A percentile compares a stretch with the other conserved stretches of the same genome.
Conservation (phyloP, 2,113 vertebrate genomes). For the Merops nubicus region DNA sequence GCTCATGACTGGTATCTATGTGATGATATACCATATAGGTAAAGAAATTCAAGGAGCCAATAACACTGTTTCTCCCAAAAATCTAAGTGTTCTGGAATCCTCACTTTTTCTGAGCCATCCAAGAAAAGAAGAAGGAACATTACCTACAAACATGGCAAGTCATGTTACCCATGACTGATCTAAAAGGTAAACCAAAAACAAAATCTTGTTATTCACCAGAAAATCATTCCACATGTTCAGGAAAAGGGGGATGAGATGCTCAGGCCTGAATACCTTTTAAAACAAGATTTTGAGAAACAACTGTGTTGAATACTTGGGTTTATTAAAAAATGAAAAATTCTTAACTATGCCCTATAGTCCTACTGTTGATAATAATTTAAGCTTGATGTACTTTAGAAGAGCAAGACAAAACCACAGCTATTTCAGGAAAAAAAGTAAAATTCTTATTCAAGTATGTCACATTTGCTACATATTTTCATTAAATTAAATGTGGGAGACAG, state of each 20-base stretch:
- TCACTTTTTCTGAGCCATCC: not conserved
- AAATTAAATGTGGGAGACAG: not conserved
- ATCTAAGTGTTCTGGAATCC: not conserved
- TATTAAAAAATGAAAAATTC: not conserved
- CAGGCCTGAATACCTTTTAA: not conserved
- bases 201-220: not conserved
- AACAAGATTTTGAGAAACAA: not conserved
- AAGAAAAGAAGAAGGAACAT: not conserved
- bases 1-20: not conserved
- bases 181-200: not conserved
- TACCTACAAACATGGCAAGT: not conserved
- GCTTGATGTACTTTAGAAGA: not conserved
- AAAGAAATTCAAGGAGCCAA: not conserved
- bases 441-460: not conserved
- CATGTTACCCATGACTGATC: not conserved
- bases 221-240: not conserved
- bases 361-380: not conserved
- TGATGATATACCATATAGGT: not conserved
- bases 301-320: not conserved
- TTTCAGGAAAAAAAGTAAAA: not conserved
- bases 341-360: not conserved
- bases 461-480: not conserved
- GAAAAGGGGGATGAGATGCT: not conserved
- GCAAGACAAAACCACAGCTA: not conserved
- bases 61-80: not conserved